Base-by-base conservation (phyloP, 2,797 vertebrate genomes). In the Malacoctenus gilli region DNA sequence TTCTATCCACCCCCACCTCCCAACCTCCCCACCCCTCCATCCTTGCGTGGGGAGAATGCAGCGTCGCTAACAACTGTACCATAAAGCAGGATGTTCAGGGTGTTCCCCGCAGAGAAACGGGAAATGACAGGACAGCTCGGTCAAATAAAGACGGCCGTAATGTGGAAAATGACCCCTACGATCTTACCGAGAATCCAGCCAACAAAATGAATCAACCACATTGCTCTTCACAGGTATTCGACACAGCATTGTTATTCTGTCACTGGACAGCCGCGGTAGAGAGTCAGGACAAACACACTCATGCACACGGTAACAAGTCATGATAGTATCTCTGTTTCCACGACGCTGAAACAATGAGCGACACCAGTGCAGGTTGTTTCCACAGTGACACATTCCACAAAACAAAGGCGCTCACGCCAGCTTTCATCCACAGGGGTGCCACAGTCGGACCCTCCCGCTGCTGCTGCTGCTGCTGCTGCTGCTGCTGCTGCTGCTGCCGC, bases 341-440 rank as follows among this genome's bases (percentile, higher is more conserved):
- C 54, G 1, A 1, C 47, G 25, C 44, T 28, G 30, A 57, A 66
- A 82, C 82, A 79, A 64, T 49, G 37, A 39, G 2, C 4, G 1
- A 51, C 25, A 12, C 21, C 39, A n/a, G 70, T 28, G 52, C 76
- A 64, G 53, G 54, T 64, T 66, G 43, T 77, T 77, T 77, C 68
- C 67, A 74, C 77, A 47, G 32, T 25, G 75, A 81, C 72, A 69
- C 87, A 89, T 90, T 88, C 86, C 87, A 44, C 69, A 75, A 47
- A 72, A 85, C 85, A 90, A 87, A 85, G 57, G 79, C 56, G 3
- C 16, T 39, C 64, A 1, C 64, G 62, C 63, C 68, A 38, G 52
- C 63, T n/a, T 8, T 11, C 2, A 11, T 42, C 4, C 30, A 15
- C 28, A 11, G 63, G 19, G 39, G 1, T 7, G 20, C 36, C 31